These are phyloP conservation scores for Thyatira batis DNA, from an alignment of 2,888 invertebrate genomes.

Conservation along the genomic window DNA sequence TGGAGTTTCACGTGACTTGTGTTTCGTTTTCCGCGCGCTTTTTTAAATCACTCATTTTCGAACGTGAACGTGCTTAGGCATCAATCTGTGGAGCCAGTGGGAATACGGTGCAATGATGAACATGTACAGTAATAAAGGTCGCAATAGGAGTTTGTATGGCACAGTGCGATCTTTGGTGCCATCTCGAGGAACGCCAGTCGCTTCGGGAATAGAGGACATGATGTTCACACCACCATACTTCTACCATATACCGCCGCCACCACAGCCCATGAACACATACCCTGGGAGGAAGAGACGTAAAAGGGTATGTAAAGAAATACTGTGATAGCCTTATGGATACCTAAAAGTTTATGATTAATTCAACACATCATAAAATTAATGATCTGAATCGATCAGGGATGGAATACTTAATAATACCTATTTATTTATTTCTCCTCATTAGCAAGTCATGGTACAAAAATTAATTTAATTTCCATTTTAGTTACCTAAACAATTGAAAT, in stretches of 20 bases:
- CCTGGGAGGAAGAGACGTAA: constrained; percentile 76
- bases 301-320: constrained; percentile 49
- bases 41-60: constrained; percentile 30
- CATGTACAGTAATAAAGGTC: constrained; percentile 62
- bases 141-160: constrained; percentile 67
- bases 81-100: constrained; percentile 28
- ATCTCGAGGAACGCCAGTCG: constrained; percentile 55
- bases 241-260: constrained; percentile 72
- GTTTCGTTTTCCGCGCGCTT: constrained; percentile 35
- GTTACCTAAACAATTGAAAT: too few relatives aligned
- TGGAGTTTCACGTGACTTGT: constrained; percentile 13
- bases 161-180: constrained; percentile 70
- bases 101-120: constrained; percentile 57
- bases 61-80: constrained; percentile 31
- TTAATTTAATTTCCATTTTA: too few relatives aligned
- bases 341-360: too few relatives aligned
- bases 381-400: too few relatives aligned
- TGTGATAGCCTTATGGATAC: too few relatives aligned
- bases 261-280: constrained; percentile 69
- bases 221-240: constrained; percentile 69
- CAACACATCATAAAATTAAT: too few relatives aligned
- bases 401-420: too few relatives aligned
- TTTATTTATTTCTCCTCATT: too few relatives aligned
- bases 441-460: too few relatives aligned
- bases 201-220: constrained; percentile 59